These are phyloP conservation scores for Xiphorhynchus erythropygius DNA, from an alignment of 2,797 vertebrate genomes.

Conservation along the genomic window DNA sequence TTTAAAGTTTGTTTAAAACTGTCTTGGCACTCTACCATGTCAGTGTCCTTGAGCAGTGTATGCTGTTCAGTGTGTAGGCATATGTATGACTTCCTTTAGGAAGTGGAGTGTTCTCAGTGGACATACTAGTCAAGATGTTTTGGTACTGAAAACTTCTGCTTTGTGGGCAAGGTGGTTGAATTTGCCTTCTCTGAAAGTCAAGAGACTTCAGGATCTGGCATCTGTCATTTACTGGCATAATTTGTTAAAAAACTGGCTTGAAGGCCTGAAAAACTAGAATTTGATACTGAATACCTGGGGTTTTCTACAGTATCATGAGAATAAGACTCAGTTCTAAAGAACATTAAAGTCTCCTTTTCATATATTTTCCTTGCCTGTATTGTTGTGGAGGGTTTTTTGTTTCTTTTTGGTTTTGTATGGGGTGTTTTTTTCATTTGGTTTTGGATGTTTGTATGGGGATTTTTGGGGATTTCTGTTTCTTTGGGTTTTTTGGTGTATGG, in stretches of 20 bases:
- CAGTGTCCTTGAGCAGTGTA: background rate
- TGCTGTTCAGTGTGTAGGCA: background rate
- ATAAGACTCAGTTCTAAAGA: background rate
- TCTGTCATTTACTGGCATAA: background rate
- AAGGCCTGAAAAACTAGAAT: background rate
- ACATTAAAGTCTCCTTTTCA: background rate
- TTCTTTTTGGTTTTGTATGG: background rate
- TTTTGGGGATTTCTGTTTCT: no score
- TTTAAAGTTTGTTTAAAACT: background rate
- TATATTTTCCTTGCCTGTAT: fast-evolving
- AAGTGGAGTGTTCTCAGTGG: background rate
- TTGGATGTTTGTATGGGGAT: background rate
- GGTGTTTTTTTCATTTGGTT: background rate
- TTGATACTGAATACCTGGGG: background rate
- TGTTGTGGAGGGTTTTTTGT: background rate
- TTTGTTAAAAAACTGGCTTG: background rate
- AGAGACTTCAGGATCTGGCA: background rate
- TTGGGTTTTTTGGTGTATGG: background rate
- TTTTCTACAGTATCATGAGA: background rate
- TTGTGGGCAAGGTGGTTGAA: background rate
- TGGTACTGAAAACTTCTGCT: background rate
- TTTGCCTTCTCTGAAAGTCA: background rate
- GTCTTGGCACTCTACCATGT: background rate
- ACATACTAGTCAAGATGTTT: background rate
- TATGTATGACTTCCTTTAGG: background rate